Conservation (phyloP, 30 jellyfish, hydroid and myxozoan species). For the Clytia hemisphaerica region DNA sequence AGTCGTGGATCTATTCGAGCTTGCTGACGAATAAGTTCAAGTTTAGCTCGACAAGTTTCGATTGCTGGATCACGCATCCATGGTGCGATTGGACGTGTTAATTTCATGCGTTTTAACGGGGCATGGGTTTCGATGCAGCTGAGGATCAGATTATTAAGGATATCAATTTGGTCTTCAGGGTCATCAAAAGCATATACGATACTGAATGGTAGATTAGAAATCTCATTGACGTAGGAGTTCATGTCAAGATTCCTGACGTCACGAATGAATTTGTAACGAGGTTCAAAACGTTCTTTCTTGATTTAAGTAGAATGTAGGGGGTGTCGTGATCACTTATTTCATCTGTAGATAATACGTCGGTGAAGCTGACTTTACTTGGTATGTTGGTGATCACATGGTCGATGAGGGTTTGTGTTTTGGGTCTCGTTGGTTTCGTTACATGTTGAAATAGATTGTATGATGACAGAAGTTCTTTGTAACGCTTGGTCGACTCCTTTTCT, state of each 20-base stretch:
- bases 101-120: slow-evolving; percentile 43
- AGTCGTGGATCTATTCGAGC: too few relatives aligned
- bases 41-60: slow-evolving; percentile 5
- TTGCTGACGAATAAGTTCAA: neutral
- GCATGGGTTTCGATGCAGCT: slow-evolving; percentile 63
- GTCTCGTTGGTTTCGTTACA: slow-evolving; percentile 39
- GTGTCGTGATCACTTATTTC: slow-evolving; percentile 37
- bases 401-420: slow-evolving; percentile 31
- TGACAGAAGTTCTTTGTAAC: slow-evolving; percentile 23
- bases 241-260: slow-evolving; percentile 35
- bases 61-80: slow-evolving; percentile 56
- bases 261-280: slow-evolving; percentile 57
- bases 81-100: slow-evolving; percentile 71
- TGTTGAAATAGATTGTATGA: slow-evolving; percentile 44
- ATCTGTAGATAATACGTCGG: slow-evolving; percentile 28
- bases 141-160: slow-evolving; percentile 31
- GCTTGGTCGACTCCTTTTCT: slow-evolving; percentile 22
- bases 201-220: slow-evolving; percentile 40
- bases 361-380: slow-evolving; percentile 3
- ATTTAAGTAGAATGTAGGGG: slow-evolving; percentile 21
- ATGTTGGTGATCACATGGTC: slow-evolving; percentile 48
- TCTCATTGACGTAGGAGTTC: slow-evolving; percentile 19
- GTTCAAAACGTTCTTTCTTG: slow-evolving; percentile 21
- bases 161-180: slow-evolving; percentile 51
- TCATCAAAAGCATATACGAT: slow-evolving; percentile 36